Percentiles rank a stretch among this genome's conserved stretches.
These are phyloP conservation scores for Arnoldichthys spilopterus DNA, from an alignment of 2,797 vertebrate genomes.

Conservation along the genomic window DNA sequence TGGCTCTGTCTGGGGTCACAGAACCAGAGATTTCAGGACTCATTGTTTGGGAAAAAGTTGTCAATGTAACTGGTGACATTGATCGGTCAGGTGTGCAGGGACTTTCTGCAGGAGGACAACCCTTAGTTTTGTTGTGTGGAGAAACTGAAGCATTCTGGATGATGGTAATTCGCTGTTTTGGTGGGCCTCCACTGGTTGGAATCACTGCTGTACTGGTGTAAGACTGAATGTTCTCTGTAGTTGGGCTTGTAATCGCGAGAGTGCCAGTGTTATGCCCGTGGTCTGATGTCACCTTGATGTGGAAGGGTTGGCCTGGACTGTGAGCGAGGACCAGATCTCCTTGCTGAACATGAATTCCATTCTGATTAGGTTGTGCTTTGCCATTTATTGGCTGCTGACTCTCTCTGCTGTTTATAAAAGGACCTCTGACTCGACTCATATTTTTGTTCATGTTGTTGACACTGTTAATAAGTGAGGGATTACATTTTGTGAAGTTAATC, in stretches of 20 bases:
- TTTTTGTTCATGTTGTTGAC: constrained; percentile 81
- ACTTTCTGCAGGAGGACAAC: constrained; percentile 76
- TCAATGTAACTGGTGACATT: constrained; percentile 84
- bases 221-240: constrained; percentile 84
- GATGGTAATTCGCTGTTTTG: constrained; percentile 95
- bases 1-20: constrained; percentile 88
- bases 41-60: constrained; percentile 85
- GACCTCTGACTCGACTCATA: constrained; percentile 80
- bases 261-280: constrained; percentile 89
- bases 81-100: constrained; percentile 82
- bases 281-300: constrained; percentile 96
- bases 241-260: constrained; percentile 93
- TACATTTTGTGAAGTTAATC: constrained; percentile 77
- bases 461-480: constrained; percentile 76
- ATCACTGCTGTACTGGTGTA: constrained; percentile 95
- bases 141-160: constrained; percentile 89
- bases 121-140: constrained; percentile 83
- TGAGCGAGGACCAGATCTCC: constrained; percentile 90
- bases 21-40: constrained; percentile 90
- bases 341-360: constrained; percentile 84
- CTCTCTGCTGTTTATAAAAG: constrained; percentile 87
- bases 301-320: constrained; percentile 91
- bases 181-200: constrained; percentile 90
- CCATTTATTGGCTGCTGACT: constrained; percentile 79
- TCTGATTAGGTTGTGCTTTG: constrained; percentile 83